A percentile compares a stretch with the other conserved stretches of the same genome.
These are phyloP conservation scores for Callopanchax toddi DNA, from an alignment of 2,113 vertebrate genomes.

Conservation along the genomic window DNA sequence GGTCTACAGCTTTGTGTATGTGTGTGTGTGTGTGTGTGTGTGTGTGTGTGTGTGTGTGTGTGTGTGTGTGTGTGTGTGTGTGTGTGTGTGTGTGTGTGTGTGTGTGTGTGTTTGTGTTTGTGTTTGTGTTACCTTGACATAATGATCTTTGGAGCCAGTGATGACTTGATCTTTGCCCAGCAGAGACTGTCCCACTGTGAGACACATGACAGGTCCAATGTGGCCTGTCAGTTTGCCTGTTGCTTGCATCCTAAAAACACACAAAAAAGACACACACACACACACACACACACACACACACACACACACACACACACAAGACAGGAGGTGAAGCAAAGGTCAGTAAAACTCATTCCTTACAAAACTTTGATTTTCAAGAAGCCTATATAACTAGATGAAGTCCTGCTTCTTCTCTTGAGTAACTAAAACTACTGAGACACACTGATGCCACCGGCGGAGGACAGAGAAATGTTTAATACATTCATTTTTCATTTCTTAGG, in stretches of 20 bases:
- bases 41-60: too few species aligned
- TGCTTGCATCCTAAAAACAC: slow-evolving; percentile 85
- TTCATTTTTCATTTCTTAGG: slow-evolving; percentile 53
- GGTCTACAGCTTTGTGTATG: too few species aligned
- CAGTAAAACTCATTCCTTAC: slow-evolving; percentile 39
- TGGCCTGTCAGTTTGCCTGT: slow-evolving; percentile 93
- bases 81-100: too few species aligned
- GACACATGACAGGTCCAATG: slow-evolving; percentile 95
- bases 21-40: too few species aligned
- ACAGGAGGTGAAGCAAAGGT: slow-evolving; percentile 26
- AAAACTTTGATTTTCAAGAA: slow-evolving; percentile 22
- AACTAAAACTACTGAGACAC: slow-evolving; percentile 44
- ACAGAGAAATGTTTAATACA: slow-evolving; percentile 39
- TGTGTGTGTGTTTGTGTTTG: neutral
- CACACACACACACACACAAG: slow-evolving; percentile 3
- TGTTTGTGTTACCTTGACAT: slow-evolving; percentile 87
- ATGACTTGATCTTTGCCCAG: slow-evolving; percentile 93
- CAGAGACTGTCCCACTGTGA: slow-evolving; percentile 89
- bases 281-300: neutral
- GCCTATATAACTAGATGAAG: slow-evolving; percentile 35
- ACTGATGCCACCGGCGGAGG: slow-evolving; percentile 33
- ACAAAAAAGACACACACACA: neutral
- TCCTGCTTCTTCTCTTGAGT: slow-evolving; percentile 22
- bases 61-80: too few species aligned
- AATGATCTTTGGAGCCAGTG: slow-evolving; percentile 98